Base-by-base conservation (phyloP, 2,797 vertebrate genomes). In the Manis crassicaudata region DNA sequence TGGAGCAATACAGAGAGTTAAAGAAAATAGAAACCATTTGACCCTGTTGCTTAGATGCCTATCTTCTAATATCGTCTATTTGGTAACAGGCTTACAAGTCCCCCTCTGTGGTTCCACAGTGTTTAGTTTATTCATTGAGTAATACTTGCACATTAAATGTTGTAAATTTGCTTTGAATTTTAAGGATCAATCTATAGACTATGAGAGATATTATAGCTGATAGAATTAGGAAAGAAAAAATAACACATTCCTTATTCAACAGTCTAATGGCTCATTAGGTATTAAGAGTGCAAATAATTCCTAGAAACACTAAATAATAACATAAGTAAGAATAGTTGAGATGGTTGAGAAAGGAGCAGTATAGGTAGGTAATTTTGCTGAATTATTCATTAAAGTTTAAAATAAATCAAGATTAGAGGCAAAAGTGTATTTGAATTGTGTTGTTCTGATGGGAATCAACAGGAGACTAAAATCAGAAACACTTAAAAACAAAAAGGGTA, bases 81-180 rank as follows among this genome's bases (percentile, higher is more conserved):
- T 79, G 18, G 37, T 79, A 35, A 54, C 7, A 23, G 50, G 43
- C 18, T 87, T 43, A 17, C 6, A 50, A 60, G 58, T 32, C 25
- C 14, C 63, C 37, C 67, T 40, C 75, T 77, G 1, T 75, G 25
- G 79, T 52, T 79, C 56, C 60, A 75, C 43, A 23, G 25, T 93
- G 2, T 18, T 92, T 29, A 54, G 21, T 93, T 73, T 35, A 73
- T n/a, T 67, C 73, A 46, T 1, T 87, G 62, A 63, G 9, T 90
- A n/a, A 52, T 76, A 63, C 40, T 35, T 88, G 20, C 60, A 67
- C 52, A 84, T 87, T 77, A 83, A 88, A 63, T 81, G 77, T 68
- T 80, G 0, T 60, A 76, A 94, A 76, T 77, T 88, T 76, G 6
- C 70, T 94, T 95, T 84, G n/a, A 56, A 84, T 90, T 76, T 83